Conservation (phyloP, 1,140 invertebrate genomes). For the Bathynomus jamesi region DNA sequence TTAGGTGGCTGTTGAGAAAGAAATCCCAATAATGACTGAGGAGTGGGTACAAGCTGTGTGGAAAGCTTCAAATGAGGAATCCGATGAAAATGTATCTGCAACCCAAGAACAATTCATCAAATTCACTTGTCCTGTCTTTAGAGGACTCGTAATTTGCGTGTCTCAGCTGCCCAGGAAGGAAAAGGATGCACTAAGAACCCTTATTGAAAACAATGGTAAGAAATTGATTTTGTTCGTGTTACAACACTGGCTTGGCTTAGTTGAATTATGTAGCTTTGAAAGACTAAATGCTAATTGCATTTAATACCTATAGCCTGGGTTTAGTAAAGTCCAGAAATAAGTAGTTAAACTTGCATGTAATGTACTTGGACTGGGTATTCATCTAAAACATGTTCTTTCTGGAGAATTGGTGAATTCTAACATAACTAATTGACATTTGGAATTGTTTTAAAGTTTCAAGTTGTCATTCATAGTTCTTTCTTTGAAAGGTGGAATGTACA, state of each 20-base stretch:
- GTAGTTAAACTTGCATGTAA: too few species aligned
- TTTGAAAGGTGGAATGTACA: constrained; percentile 50
- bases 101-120: constrained; percentile 56
- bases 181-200: constrained; percentile 59
- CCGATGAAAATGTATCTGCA: constrained; percentile 54
- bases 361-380: too few species aligned
- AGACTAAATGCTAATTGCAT: too few species aligned
- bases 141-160: constrained; percentile 66
- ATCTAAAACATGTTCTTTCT: too few species aligned
- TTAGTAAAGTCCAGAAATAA: too few species aligned
- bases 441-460: too few species aligned
- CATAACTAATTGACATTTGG: too few species aligned
- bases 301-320: too few species aligned
- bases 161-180: constrained; percentile 60
- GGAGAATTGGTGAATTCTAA: too few species aligned
- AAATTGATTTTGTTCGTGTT: not conserved
- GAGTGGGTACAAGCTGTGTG: constrained; percentile 73
- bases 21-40: constrained; percentile 64
- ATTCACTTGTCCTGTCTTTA: constrained; percentile 67
- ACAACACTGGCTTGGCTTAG: not conserved
- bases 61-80: constrained; percentile 51
- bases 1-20: constrained; percentile 61
- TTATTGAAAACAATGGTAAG: constrained; percentile 62
- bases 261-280: not conserved
- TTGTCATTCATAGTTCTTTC: too few species aligned